Conservation (phyloP, 2,888 invertebrate species). For the Napeogenes inachia region DNA sequence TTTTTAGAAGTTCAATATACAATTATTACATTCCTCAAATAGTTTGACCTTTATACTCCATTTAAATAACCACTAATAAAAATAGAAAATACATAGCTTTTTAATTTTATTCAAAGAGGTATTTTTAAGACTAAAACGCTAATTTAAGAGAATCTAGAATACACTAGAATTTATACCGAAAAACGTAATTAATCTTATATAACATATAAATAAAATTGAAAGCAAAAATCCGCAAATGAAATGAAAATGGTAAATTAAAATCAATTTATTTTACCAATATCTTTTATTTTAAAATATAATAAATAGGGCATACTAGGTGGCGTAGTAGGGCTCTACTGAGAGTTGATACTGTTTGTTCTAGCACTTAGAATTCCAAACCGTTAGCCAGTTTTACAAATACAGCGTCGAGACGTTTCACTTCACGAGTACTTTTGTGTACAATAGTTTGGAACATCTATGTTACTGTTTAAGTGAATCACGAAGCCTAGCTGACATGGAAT, state of each 20-base stretch:
- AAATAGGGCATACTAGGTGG: conserved; percentile 56
- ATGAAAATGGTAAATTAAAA: background rate
- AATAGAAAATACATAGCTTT: too few relatives aligned
- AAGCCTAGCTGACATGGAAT: conserved; percentile 2
- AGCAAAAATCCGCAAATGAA: too few relatives aligned
- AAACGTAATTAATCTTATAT: too few relatives aligned
- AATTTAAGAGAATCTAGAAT: too few relatives aligned
- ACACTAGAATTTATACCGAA: too few relatives aligned
- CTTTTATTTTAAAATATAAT: conserved; percentile 23
- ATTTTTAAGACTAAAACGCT: too few relatives aligned
- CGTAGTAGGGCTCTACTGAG: conserved; percentile 52
- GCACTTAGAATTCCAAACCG: conserved; percentile 63
- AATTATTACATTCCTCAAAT: too few relatives aligned
- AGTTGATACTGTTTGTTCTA: conserved; percentile 66
- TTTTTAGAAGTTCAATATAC: too few relatives aligned
- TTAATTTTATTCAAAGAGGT: too few relatives aligned
- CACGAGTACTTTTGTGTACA: conserved; percentile 32
- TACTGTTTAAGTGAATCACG: conserved; percentile 15
- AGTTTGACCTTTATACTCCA: too few relatives aligned
- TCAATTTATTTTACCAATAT: background rate
- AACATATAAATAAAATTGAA: too few relatives aligned
- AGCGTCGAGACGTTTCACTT: conserved; percentile 63
- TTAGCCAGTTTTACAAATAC: conserved; percentile 65
- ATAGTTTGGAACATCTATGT: conserved; percentile 23
- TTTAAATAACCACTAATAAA: too few relatives aligned